Percentiles rank a stretch among this genome's conserved stretches.
Conservation (phyloP, 2,797 vertebrate species). For the Helarctos malayanus region DNA sequence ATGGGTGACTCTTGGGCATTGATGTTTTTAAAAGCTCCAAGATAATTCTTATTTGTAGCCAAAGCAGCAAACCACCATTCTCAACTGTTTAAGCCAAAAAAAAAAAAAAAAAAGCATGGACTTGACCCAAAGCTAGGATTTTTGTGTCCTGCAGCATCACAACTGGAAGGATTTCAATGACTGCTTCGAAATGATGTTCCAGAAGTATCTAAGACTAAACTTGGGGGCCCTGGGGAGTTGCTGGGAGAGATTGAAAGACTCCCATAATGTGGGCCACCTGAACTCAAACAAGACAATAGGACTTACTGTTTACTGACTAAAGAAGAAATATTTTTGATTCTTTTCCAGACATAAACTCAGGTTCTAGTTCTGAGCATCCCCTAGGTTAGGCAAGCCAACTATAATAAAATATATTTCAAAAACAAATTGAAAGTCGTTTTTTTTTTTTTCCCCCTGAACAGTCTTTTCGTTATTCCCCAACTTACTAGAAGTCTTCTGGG, state of each 20-base stretch:
- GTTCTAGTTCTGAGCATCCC: not conserved
- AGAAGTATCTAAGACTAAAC: not conserved
- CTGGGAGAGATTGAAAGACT: not conserved
- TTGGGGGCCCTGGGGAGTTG: not conserved
- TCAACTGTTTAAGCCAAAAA: not conserved
- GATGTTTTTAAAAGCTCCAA: not conserved
- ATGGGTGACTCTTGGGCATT: not conserved
- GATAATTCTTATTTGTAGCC: not conserved
- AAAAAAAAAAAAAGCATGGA: not conserved
- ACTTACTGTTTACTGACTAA: not conserved
- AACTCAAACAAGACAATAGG: not conserved
- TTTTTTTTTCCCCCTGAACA: not conserved
- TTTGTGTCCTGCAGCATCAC: not conserved
- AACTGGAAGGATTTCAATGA: not conserved
- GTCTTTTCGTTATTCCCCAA: not conserved
- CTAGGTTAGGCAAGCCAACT: conserved; percentile 6
- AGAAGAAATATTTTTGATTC: not conserved
- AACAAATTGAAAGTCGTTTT: not conserved
- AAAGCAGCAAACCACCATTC: not conserved
- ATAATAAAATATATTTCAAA: not conserved
- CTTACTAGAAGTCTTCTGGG: not conserved
- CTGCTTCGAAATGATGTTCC: not conserved
- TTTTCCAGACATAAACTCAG: not conserved
- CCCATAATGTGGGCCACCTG: not conserved
- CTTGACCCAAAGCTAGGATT: not conserved